Percentiles rank a stretch among this genome's conserved stretches.
Evolutionary conservation across 2,797 vertebrate genomes (phyloP).

Genomic region (Takifugu rubripes): DNA sequence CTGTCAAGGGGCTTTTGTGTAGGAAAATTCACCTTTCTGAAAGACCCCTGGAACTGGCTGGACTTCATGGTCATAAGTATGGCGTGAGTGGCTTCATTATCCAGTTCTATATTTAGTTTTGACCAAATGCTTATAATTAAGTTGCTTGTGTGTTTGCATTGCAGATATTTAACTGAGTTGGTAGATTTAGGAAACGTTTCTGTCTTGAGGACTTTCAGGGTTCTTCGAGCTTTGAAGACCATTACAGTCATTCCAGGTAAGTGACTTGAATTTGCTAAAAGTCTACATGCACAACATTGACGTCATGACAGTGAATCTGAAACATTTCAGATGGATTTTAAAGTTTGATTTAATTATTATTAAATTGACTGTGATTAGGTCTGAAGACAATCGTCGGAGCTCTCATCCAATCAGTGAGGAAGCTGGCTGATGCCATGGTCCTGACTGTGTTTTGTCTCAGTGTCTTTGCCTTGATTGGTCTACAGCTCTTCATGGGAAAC

Average conservation of each 20-base stretch:
- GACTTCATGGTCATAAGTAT: constrained; percentile 97
- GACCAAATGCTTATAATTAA: neutral
- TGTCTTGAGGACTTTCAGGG: constrained; percentile 91
- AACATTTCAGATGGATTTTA: neutral
- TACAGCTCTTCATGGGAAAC: constrained; percentile 97
- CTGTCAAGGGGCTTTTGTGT: constrained; percentile 89
- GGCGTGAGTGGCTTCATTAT: constrained; percentile 77
- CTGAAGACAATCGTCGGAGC: constrained; percentile 93
- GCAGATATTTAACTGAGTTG: constrained; percentile 89
- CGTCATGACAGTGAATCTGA: neutral
- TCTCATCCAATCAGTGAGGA: constrained; percentile 94
- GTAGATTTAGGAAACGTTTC: constrained; percentile 93
- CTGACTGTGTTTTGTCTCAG: constrained; percentile 92
- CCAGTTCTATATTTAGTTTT: too few species aligned
- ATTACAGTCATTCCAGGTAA: constrained; percentile 95
- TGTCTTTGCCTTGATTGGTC: constrained; percentile 89
- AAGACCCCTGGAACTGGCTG: constrained; percentile 97
- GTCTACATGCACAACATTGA: neutral
- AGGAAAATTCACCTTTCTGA: constrained; percentile 90
- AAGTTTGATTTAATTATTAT: neutral
- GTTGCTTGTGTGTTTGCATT: neutral
- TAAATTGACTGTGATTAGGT: constrained; percentile 64
- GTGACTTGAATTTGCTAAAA: constrained; percentile 8
- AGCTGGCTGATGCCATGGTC: constrained; percentile 90
- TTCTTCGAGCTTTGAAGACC: constrained; percentile 94